Conservation (phyloP, 2,888 invertebrate genomes). For the Tyria jacobaeae region DNA sequence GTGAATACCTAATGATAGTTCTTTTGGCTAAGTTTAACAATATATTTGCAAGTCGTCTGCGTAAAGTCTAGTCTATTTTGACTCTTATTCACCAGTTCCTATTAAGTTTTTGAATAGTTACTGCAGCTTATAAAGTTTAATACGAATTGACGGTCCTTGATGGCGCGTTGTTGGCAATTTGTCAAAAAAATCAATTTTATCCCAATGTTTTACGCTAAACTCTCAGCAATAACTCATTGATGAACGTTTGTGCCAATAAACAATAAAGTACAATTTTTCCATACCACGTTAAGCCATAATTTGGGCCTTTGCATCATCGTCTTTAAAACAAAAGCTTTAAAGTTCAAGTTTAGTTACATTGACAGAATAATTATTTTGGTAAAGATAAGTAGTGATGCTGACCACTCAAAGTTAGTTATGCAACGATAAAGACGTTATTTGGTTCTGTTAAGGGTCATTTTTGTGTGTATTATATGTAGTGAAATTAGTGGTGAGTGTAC, state of each 20-base stretch:
- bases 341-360: constrained; percentile 34
- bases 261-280: constrained; percentile 76
- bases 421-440: constrained; percentile 40
- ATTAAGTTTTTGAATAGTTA: no score
- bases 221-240: constrained; percentile 69
- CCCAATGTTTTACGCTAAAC: constrained; percentile 67
- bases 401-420: constrained; percentile 54
- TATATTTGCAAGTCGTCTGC: no score
- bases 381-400: constrained; percentile 61
- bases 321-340: constrained; percentile 26
- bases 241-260: constrained; percentile 76
- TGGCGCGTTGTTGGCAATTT: constrained; percentile 31
- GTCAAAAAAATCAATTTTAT: constrained; percentile 73
- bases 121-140: not conserved
- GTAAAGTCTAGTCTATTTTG: no score
- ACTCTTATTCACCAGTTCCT: no score
- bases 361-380: constrained; percentile 48
- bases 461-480: constrained; percentile 30
- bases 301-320: constrained; percentile 17
- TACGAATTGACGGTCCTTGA: constrained; percentile 21
- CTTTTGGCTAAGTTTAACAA: no score
- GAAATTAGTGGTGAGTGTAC: constrained; percentile 60
- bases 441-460: constrained; percentile 38
- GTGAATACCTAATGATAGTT: no score
- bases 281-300: constrained; percentile 44